A percentile compares a stretch with the other conserved stretches of the same genome.
Evolutionary conservation across 1,140 invertebrate species (phyloP).

Genomic region (Heliconius hewitsoni): DNA sequence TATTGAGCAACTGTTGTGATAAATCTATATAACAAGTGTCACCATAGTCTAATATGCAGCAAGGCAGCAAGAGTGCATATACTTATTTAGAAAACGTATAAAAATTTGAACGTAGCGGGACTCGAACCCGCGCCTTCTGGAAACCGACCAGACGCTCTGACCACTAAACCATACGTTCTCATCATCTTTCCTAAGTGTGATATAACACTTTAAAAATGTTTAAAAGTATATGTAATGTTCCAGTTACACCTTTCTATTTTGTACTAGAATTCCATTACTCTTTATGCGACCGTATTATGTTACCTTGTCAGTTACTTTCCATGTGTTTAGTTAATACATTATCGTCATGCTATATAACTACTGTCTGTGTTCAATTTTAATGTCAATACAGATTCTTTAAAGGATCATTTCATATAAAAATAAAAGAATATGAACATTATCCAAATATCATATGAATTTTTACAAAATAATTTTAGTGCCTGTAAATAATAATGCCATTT

Average conservation of each 20-base stretch:
- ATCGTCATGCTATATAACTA: neutral
- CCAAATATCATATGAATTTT: constrained; percentile 35
- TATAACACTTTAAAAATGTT: neutral
- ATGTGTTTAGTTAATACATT: neutral
- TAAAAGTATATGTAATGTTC: neutral
- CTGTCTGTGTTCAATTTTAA: neutral
- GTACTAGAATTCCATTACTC: neutral
- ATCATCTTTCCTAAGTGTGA: too few species aligned
- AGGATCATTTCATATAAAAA: too few species aligned
- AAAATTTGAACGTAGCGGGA: too few species aligned
- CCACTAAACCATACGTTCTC: too few species aligned
- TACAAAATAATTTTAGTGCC: constrained; percentile 52
- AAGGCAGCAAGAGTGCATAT: too few species aligned
- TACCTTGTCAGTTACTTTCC: neutral
- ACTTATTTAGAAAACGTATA: too few species aligned
- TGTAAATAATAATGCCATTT: constrained; percentile 32
- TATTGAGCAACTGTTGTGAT: too few species aligned
- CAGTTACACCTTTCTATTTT: neutral
- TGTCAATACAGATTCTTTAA: too few species aligned
- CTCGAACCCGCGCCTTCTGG: too few species aligned
- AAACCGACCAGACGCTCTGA: too few species aligned
- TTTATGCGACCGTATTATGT: neutral
- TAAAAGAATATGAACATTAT: neutral
- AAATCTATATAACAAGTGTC: too few species aligned
- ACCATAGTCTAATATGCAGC: too few species aligned